Evolutionary conservation across 1,140 invertebrate genomes (phyloP), one percentile per base, ranked within the genome.

Genomic region (Papilio machaon): DNA sequence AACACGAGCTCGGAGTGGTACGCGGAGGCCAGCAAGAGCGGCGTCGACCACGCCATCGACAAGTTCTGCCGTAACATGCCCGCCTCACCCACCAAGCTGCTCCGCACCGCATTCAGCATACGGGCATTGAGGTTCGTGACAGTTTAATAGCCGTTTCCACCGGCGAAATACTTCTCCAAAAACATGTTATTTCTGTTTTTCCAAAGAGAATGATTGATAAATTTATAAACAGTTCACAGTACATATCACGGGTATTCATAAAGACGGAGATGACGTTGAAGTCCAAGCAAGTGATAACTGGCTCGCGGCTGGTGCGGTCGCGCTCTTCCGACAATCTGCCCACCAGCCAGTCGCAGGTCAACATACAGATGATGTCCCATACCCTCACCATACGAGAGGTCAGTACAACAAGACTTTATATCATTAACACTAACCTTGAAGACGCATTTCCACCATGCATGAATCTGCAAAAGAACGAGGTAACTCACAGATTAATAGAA

Each of bases 241-340:
- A 98, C 96, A 98, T 99, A 95, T 97, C 97, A 90, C 96, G 97
- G 92, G 97, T 99, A 85, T 98, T 98, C 95, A 95, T 98, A 84
- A 97, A 98, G 94, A 98, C 98, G 89, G 98, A 99, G 95, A 98
- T 99, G 97, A 96, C 97, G 87, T 95, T 99, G 75, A 98, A 98
- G 94, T 97, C 97, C 90, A 96, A 96, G 91, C 96, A 96, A 88
- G 96, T 97, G 86, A 95, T 97, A 82, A 96, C 96, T 80, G 97
- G 97, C 80, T 96, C 96, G 38, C 96, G 96, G 82, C 94, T 98
- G 86, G 96, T 96, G 60, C 95, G 97, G 87, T 98, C 97, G 73
- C 95, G 97, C 86, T 98, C 98, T 35, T 97, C 96, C 70, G 98
- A 98, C 94, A 98, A 98, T 95, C 94, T 98, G 85, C 97, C 98